These are phyloP conservation scores for Hormiphora californensis DNA, from an alignment of 37 sponge, comb jelly and placozoan species.

Conservation along the genomic window DNA sequence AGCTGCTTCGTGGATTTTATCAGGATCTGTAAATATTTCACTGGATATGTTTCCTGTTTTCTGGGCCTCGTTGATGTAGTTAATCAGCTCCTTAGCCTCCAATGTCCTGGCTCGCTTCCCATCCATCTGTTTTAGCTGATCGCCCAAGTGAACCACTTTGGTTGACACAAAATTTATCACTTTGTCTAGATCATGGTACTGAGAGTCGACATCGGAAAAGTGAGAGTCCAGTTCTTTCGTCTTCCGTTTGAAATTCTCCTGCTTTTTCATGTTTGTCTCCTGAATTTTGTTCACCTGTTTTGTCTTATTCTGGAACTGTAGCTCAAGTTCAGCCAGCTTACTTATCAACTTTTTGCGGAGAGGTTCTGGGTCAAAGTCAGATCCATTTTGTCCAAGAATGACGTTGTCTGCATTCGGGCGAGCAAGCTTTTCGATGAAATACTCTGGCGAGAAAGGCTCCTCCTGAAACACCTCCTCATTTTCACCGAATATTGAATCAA, in stretches of 20 bases:
- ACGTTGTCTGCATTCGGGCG: conserved; percentile 42
- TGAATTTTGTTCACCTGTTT: conserved; percentile 24
- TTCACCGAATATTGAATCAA: neutral
- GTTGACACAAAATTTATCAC: conserved; percentile 52
- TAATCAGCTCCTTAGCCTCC: conserved; percentile 49
- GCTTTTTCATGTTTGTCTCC: conserved; percentile 34
- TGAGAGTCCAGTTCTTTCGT: conserved; percentile 32
- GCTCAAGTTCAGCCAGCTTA: conserved; percentile 34
- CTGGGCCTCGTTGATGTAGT: conserved; percentile 42
- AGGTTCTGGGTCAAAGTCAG: conserved; percentile 51
- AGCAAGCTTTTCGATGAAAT: conserved; percentile 46
- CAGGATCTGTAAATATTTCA: conserved; percentile 10
- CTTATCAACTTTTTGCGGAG: conserved; percentile 11
- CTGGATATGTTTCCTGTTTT: conserved; percentile 43
- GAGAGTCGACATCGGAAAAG: conserved; percentile 35
- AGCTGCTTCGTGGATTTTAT: conserved; percentile 23
- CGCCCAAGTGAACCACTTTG: conserved; percentile 45
- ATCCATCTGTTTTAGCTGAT: conserved; percentile 50
- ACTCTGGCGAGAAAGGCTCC: conserved; percentile 41
- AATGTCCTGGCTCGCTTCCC: conserved; percentile 9
- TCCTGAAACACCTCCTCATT: conserved; percentile 25
- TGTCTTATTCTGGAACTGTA: conserved; percentile 46
- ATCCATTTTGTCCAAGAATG: conserved; percentile 49
- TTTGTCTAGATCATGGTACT: conserved; percentile 38
- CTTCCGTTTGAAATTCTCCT: conserved; percentile 44